Evolutionary conservation across 2,888 invertebrate species (phyloP), one percentile per base, ranked within the genome.

Genomic region (Therioaphis trifolii): DNA sequence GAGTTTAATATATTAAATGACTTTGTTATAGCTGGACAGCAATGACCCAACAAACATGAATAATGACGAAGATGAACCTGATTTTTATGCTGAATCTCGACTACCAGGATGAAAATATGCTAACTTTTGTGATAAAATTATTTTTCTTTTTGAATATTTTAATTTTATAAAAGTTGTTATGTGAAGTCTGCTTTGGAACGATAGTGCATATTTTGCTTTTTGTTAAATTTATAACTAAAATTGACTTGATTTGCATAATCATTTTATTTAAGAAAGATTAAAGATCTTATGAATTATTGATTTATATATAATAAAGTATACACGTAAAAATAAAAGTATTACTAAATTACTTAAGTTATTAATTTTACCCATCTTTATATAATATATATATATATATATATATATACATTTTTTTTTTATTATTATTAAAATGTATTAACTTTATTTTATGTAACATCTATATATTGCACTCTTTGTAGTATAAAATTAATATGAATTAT

Each of bases 81-180:
- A 97, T 89, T 97, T 97, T 91, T 97, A 97, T 89, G 95, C 95
- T 87, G 95, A 96, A 90, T 96, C 96, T 85, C 94, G 94, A 84
- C 91, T 95, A 88, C 95, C 95, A 86, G 93, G 94, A 86, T 95
- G 92, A 90, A 9, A 68, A 63, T 14, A 46, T 63, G 4, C 61
- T 63, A 46, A 63, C 15, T 43, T 15, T 43, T 46, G 0, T 14
- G n/a, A 61, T 29, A 46, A 27, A 63, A 24, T 63, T 29, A 15
- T 29, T 61, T n/a, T 15, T 15, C 27, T 29, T 46, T 21, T 21
- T 2, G n/a, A 7, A 61, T 46, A n/a, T 46, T 46, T 29, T 9
- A 63, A 43, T 43, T 18, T 35, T 35, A 7, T 27, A 4, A 29
- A 14, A 15, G 15, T n/a, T 18, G 11, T 4, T 15, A 40, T 35